Conservation (phyloP, 2,113 vertebrate species). For the zebrafish (Danio rerio) region DNA sequence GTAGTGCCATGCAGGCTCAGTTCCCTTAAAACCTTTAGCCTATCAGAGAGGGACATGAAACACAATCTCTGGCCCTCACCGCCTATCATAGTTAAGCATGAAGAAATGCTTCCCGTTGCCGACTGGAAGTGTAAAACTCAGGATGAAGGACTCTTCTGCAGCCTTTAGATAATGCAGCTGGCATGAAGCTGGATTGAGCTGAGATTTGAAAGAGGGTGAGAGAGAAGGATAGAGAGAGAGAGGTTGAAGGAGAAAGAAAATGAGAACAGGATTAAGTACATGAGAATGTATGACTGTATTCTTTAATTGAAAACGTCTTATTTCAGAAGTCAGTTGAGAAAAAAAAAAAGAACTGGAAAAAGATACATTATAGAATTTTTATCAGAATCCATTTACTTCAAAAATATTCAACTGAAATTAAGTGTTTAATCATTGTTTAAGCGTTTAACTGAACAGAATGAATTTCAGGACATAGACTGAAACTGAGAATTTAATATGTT, state of each 20-base stretch:
- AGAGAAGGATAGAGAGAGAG: too few relatives aligned
- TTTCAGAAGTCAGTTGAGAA: background rate
- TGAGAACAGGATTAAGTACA: background rate
- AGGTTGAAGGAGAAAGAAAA: background rate
- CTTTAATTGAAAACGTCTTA: background rate
- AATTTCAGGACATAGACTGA: background rate
- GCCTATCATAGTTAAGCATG: slow-evolving; percentile 41
- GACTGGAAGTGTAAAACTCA: slow-evolving; percentile 20
- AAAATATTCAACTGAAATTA: too few relatives aligned
- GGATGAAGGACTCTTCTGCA: slow-evolving; percentile 44
- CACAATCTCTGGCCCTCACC: background rate
- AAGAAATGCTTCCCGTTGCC: slow-evolving; percentile 22
- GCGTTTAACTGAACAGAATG: background rate
- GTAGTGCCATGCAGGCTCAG: slow-evolving; percentile 31
- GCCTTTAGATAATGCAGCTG: slow-evolving; percentile 56
- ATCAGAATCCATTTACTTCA: too few relatives aligned
- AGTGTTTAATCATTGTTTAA: background rate
- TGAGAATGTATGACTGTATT: background rate
- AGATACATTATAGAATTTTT: background rate
- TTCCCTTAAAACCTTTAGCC: slow-evolving; percentile 38
- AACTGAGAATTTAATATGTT: too few relatives aligned
- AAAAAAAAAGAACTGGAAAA: background rate
- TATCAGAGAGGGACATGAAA: slow-evolving; percentile 43
- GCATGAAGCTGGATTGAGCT: slow-evolving; percentile 43
- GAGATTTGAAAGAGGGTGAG: background rate